phyloP scores from a whole-genome alignment of 2,797 vertebrate species.

The Onychomys leucogaster region DNA sequence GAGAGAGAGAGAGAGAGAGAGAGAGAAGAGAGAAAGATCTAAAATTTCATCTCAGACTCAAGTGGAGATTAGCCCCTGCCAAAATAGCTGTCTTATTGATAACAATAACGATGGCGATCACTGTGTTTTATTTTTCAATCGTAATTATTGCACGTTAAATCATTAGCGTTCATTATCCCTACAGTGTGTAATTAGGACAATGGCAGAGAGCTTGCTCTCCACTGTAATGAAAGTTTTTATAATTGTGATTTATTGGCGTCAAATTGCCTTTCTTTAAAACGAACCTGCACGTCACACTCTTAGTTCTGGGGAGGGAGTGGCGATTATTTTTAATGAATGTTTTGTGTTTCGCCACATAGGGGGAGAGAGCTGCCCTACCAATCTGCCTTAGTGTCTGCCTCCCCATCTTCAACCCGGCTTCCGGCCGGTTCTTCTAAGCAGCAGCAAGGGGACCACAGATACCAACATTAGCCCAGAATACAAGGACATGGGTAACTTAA shows the following conservation, averaged over 20 bases:
- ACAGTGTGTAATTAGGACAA: conserved; percentile 90
- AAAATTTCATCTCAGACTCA: conserved; percentile 68
- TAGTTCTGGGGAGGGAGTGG: conserved; percentile 86
- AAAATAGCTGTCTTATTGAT: conserved; percentile 85
- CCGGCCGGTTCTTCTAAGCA: neutral
- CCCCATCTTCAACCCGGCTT: neutral
- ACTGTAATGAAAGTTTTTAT: conserved; percentile 92
- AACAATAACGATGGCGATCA: conserved; percentile 78
- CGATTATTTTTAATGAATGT: conserved; percentile 89
- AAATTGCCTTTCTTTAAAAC: conserved; percentile 90
- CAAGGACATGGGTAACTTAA: neutral
- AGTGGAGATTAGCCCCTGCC: conserved; percentile 61
- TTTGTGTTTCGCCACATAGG: conserved; percentile 83
- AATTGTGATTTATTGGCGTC: conserved; percentile 91
- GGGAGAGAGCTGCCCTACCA: conserved; percentile 28
- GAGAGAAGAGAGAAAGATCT: neutral
- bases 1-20: neutral
- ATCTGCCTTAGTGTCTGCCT: neutral
- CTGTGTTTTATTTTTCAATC: conserved; percentile 89
- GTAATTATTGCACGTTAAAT: conserved; percentile 89
- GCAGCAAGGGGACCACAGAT: neutral
- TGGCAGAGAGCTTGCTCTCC: conserved; percentile 88
- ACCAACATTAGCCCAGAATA: conserved; percentile 45
- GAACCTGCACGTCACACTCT: conserved; percentile 87
- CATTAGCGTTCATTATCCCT: conserved; percentile 90